Base-by-base conservation (phyloP, 2,888 invertebrate genomes). In the Chalcis sispes region DNA sequence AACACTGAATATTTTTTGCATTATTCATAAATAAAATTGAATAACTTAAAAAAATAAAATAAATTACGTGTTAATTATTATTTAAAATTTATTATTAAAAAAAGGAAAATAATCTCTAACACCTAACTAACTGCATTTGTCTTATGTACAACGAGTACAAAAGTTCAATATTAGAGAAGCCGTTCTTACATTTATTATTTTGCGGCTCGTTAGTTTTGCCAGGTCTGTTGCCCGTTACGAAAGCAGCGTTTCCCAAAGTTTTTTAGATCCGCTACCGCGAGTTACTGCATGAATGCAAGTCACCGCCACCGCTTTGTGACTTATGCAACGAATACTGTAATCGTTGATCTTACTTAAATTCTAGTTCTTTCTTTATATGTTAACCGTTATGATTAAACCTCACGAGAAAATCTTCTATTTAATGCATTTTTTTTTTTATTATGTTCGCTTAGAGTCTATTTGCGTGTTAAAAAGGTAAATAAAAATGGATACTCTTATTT, bases 221-320 rank as follows among this genome's bases (percentile, higher is more conserved):
- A 66, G 54, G 52, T 50, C 64, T 66, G 52, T 36, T 36, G 32
- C 36, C 8, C 42, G 29, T 62, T 72, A 72, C 54, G 54, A 72
- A 62, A 72, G 72, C 25, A 46, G 42, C 18, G 62, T 72, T 64
- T 72, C 62, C 62, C 27, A 54, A 72, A 72, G 42, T 54, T 72
- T 61, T 65, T 64, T 72, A 54, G 46, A 54, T 62, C 52, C 46
- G 29, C 29, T 32, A 62, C 61, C 23, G 61, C 42, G 46, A 61
- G 23, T 72, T 62, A 27, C 64, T 62, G 36, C 62, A 54, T 54
- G 54, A 62, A 62, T n/a, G n/a, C 23, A 72, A 32, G 29, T 36
- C 29, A 27, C 50, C 27, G 7, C 3, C n/a, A n/a, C n/a, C n/a
- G n/a, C n/a, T n/a, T 29, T 56, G 18, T 42, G 42, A 20, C 46